Percentiles rank a stretch among this genome's conserved stretches.
Conservation (phyloP, 2,797 vertebrate species). For the Melopsittacus undulatus region DNA sequence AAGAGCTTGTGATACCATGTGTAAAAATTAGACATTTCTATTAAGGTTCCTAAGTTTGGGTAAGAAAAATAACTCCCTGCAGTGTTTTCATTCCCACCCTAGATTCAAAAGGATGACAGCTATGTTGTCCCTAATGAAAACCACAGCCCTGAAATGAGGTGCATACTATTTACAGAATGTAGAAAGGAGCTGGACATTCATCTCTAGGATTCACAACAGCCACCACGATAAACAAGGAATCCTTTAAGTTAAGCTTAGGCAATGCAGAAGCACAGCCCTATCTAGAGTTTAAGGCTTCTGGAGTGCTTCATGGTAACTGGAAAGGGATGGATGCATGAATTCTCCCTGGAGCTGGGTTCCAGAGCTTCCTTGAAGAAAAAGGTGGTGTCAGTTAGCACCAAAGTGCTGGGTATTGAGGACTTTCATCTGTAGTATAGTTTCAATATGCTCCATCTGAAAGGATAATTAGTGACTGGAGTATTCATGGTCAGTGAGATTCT, state of each 20-base stretch:
- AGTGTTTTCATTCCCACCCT: background rate
- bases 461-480: background rate
- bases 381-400: background rate
- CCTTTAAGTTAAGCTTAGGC: background rate
- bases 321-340: background rate
- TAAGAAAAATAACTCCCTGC: background rate
- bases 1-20: background rate
- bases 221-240: fast-evolving
- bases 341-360: background rate
- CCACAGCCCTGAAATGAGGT: background rate
- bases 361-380: background rate
- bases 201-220: background rate
- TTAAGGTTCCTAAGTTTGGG: background rate
- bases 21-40: background rate
- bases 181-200: background rate
- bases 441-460: background rate
- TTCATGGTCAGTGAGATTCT: background rate
- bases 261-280: background rate
- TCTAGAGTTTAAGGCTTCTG: background rate
- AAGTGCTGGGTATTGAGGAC: background rate
- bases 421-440: background rate
- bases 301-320: background rate
- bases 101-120: background rate
- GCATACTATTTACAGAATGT: background rate
- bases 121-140: background rate